Evolutionary conservation across 2,797 vertebrate genomes (phyloP), one percentile per base, ranked within the genome.

Genomic region (Pseudopleuronectes americanus): DNA sequence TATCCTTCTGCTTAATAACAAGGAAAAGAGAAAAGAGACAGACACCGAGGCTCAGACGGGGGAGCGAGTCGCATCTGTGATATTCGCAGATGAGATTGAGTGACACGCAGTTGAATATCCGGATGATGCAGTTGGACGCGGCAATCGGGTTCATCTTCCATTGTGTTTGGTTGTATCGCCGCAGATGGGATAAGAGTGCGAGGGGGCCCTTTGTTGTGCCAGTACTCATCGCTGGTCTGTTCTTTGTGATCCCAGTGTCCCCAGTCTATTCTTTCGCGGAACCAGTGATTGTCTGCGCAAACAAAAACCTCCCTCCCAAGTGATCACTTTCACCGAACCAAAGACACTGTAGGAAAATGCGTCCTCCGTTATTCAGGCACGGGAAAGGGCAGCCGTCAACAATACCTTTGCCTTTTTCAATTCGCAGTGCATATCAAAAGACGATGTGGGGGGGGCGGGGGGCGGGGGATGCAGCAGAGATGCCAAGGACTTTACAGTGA

Each of bases 301-400:
- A 91, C 87, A 91, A 90, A 90, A 90, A 89, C 77, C 77, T 33
- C 23, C 16, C 61, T 92, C 92, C 92, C 90, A 56, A 67, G 87
- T 3, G 87, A 87, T 85, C 77, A 4, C 82, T 84, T 80, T 83
- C 88, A 90, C 87, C 87, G 89, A 91, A 74, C 68, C 77, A 28
- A 6, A 60, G 75, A 79, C 87, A 72, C 81, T 68, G 77, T 86
- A 67, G 81, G 86, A 85, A 91, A 90, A 91, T 83, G 80, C 88
- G 86, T 88, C 59, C 75, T 74, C 77, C 31, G 45, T 77, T 81
- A 71, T 87, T 83, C 84, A 80, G 64, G 77, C 83, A 55, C 7
- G 57, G 68, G 75, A 87, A 87, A 48, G 90, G 89, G 89, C 89
- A 83, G 70, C 61, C 59, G 57, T 77, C 81, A 72, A 90, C 90